A percentile compares a stretch with the other conserved stretches of the same genome.
phyloP scores from a whole-genome alignment of 2,888 invertebrate species.

The Steinernema hermaphroditum region DNA sequence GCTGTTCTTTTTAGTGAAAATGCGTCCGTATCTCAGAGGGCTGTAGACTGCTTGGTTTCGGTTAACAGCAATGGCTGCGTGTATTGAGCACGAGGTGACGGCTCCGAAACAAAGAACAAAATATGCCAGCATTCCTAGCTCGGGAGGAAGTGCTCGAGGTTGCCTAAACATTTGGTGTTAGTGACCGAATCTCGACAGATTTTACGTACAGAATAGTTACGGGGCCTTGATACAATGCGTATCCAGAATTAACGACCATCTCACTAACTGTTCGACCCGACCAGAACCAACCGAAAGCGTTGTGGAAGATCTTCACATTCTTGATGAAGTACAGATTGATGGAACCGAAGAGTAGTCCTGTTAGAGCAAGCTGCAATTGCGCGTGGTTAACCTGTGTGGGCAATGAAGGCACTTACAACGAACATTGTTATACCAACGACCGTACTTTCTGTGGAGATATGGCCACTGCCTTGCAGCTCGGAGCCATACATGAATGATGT shows the following conservation, averaged over 20 bases:
- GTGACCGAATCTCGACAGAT: background rate
- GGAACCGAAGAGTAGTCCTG: background rate
- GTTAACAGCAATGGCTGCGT: background rate
- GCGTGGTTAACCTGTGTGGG: background rate
- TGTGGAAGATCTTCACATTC: slow-evolving; percentile 1
- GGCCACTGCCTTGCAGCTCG: background rate
- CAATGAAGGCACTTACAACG: background rate
- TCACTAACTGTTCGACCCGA: background rate
- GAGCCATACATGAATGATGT: background rate
- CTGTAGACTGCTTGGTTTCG: background rate
- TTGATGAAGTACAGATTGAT: slow-evolving; percentile 14
- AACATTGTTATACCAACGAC: background rate
- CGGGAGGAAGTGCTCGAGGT: background rate
- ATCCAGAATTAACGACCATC: background rate
- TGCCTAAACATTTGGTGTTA: background rate
- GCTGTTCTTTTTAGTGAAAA: no score
- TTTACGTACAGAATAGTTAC: background rate
- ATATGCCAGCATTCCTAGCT: background rate
- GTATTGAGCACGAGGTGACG: background rate
- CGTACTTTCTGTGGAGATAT: background rate
- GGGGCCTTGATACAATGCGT: background rate
- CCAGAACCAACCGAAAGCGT: slow-evolving; percentile 24
- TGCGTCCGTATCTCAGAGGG: background rate
- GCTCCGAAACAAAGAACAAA: background rate
- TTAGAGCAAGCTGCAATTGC: background rate